Conservation (phyloP, 1,140 invertebrate species). For the Vanessa atalanta region DNA sequence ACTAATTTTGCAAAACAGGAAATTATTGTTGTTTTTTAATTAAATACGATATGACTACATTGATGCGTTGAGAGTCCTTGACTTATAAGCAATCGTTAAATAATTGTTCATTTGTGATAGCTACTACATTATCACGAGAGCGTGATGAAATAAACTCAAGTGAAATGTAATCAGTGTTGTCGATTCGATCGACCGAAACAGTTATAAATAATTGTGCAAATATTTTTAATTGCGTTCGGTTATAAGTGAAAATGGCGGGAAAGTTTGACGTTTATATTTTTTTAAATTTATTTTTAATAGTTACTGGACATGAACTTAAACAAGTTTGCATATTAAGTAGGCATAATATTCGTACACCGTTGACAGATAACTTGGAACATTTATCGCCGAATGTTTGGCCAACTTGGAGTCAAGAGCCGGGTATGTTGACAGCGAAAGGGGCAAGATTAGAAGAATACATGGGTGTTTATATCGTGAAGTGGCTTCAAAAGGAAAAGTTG, state of each 20-base stretch:
- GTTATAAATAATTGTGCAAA: not conserved
- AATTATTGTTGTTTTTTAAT: no score
- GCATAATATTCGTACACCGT: constrained; percentile 68
- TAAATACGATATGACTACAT: no score
- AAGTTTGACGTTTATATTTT: constrained; percentile 32
- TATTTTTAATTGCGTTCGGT: not conserved
- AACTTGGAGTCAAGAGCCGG: constrained; percentile 45
- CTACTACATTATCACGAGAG: no score
- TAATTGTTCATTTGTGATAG: not conserved
- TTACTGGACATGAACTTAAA: constrained; percentile 46
- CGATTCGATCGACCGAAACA: not conserved
- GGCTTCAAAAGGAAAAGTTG: constrained; percentile 49
- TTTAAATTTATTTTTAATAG: constrained; percentile 31
- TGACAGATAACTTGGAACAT: constrained; percentile 49
- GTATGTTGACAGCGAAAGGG: constrained; percentile 55
- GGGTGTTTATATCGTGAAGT: constrained; percentile 51
- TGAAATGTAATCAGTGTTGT: not conserved
- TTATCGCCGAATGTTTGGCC: constrained; percentile 48
- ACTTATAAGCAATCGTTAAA: no score
- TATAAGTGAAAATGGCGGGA: constrained; percentile 41
- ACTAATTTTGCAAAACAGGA: no score
- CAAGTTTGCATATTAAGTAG: constrained; percentile 66
- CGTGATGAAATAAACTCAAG: not conserved
- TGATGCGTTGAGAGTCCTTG: no score
- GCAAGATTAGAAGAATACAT: constrained; percentile 54